These are phyloP conservation scores for Triplophysa rosa DNA, from an alignment of 2,113 vertebrate species.

Conservation along the genomic window DNA sequence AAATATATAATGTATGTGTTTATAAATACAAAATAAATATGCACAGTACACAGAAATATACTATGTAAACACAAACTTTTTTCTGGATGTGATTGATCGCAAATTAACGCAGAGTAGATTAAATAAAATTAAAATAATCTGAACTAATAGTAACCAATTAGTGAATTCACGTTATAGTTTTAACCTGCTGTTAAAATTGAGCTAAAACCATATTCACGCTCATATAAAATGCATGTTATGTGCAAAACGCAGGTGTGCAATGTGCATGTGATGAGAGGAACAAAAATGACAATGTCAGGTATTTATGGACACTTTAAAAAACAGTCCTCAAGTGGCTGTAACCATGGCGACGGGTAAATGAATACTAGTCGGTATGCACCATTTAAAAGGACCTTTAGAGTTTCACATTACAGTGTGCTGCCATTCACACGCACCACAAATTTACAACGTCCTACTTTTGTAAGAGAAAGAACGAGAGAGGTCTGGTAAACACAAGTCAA, in stretches of 20 bases:
- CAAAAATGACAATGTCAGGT: constrained; percentile 9
- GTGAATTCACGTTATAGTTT: no score
- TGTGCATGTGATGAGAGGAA: not conserved
- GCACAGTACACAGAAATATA: no score
- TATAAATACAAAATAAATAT: no score
- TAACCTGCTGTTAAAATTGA: no score
- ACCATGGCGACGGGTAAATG: constrained; percentile 67
- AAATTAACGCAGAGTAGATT: no score
- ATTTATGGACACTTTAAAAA: constrained; percentile 21
- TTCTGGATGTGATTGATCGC: no score
- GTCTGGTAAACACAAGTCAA: not conserved
- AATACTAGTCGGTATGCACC: constrained; percentile 50
- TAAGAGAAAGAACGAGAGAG: not conserved
- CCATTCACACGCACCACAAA: constrained; percentile 15
- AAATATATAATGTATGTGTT: no score
- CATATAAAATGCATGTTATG: not conserved
- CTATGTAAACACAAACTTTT: no score
- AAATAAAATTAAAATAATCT: no score
- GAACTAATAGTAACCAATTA: no score
- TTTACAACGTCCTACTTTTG: not conserved
- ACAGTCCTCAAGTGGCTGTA: constrained; percentile 44
- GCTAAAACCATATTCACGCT: not conserved
- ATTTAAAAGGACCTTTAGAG: constrained; percentile 48
- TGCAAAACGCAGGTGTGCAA: not conserved
- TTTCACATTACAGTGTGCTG: constrained; percentile 48